A percentile compares a stretch with the other conserved stretches of the same genome.
phyloP scores from a whole-genome alignment of 2,888 invertebrate species.

The Parnassius orleans region DNA sequence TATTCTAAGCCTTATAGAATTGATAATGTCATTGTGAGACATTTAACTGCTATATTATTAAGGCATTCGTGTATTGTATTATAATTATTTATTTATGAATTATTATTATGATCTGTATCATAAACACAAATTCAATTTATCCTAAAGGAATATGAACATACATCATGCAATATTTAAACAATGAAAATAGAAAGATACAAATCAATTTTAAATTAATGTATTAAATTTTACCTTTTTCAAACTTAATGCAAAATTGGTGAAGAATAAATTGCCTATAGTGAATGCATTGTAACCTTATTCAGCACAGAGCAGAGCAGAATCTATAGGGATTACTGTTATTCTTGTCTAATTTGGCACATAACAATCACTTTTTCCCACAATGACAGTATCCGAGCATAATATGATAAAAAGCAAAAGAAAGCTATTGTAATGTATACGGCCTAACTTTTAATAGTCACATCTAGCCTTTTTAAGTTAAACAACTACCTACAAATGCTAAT shows the following conservation, averaged over 20 bases:
- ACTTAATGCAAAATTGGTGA: no score
- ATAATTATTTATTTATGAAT: not conserved
- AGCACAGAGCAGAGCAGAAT: not conserved
- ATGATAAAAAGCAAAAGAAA: constrained; percentile 1
- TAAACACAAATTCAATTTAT: no score
- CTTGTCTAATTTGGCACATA: constrained; percentile 25
- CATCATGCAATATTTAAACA: no score
- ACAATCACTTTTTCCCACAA: constrained; percentile 18
- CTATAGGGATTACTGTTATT: not conserved
- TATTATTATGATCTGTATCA: not conserved
- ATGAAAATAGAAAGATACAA: no score
- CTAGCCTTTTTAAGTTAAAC: constrained; percentile 18
- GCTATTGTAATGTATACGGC: constrained; percentile 1
- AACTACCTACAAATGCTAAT: constrained; percentile 9
- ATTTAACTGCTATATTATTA: constrained; percentile 6
- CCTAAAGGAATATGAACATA: no score
- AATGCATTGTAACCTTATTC: no score
- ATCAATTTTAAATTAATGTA: no score
- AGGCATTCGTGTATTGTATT: not conserved
- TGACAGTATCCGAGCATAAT: constrained; percentile 17
- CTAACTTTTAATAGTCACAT: constrained; percentile 3
- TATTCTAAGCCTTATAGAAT: constrained; percentile 21
- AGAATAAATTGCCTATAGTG: no score
- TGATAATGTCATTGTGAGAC: constrained; percentile 50
- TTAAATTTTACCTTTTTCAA: no score